Percentiles rank a stretch among this genome's conserved stretches.
These are phyloP conservation scores for Ernsta delagoae DNA, from an alignment of 2,888 invertebrate genomes.

Conservation along the genomic window DNA sequence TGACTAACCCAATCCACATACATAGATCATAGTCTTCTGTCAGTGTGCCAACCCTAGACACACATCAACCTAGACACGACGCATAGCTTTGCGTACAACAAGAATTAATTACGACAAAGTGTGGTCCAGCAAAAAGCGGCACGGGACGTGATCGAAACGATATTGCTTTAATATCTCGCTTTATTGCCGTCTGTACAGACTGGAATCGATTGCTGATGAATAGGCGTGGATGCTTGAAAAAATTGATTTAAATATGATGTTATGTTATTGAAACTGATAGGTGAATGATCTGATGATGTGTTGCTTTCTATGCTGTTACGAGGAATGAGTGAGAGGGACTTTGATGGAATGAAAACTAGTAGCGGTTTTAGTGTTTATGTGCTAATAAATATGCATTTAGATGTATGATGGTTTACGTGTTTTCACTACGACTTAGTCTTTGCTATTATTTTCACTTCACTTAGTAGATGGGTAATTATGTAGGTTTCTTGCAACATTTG, in stretches of 20 bases:
- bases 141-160: conserved; percentile 53
- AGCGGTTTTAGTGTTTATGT: background rate
- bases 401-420: background rate
- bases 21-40: too few relatives aligned
- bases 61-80: background rate
- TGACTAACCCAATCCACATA: background rate
- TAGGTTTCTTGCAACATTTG: too few relatives aligned
- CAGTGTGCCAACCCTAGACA: conserved; percentile 14
- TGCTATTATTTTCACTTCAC: too few relatives aligned
- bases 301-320: conserved; percentile 21
- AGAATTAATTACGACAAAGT: conserved; percentile 55
- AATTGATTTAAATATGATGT: conserved; percentile 29
- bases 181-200: conserved; percentile 24
- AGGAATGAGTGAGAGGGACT: background rate
- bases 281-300: conserved; percentile 22
- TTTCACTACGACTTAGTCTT: background rate
- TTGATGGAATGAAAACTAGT: background rate
- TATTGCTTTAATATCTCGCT: conserved; percentile 53
- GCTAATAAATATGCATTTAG: background rate
- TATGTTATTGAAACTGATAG: conserved; percentile 30
- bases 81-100: conserved; percentile 43
- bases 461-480: too few relatives aligned
- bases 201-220: conserved; percentile 28
- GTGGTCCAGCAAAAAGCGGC: conserved; percentile 48
- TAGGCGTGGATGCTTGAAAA: conserved; percentile 25